Evolutionary conservation across 2,113 vertebrate genomes (phyloP), one percentile per base, ranked within the genome.

Genomic region (Pachypanchax playfairii): DNA sequence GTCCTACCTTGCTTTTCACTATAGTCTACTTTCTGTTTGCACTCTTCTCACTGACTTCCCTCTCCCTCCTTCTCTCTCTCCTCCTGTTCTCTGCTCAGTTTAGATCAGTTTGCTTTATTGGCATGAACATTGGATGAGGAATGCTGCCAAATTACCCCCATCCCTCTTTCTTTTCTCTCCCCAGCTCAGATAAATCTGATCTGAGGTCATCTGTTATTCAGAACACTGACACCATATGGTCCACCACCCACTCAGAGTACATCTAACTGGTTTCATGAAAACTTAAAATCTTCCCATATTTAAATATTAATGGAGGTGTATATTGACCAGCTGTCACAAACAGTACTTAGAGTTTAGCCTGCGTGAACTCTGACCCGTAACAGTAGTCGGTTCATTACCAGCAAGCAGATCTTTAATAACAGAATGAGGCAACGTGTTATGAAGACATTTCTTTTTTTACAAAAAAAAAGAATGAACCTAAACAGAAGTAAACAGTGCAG

Each of bases 121-220:
- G 81, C 77, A 82, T 73, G 52, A 87, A 77, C 66, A 43, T 77
- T 75, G 51, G 73, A 84, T 77, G 77, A 85, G 79, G 49, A 64
- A 49, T 71, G 64, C 54, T 83, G 85, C 83, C 77, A 85, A 79
- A 73, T 61, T 59, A 53, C 71, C 51, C 69, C 50, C 42, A 49
- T 72, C 71, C 58, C 73, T n/a, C 56, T 68, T 59, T 84, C 65
- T 54, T 74, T 72, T 73, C 60, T 61, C 65, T 61, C 60, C 56
- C 52, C 38, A 9, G 77, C 82, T 73, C 25, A 39, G 73, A 85
- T 78, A 83, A 89, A 89, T 87, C 85, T 77, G 77, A 89, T 87
- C 85, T 81, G 73, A 83, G 83, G 87, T 87, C 77, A 80, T 87
- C 71, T 82, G 84, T 82, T 86, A 84, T 86, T 86, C 74, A 86